These are phyloP conservation scores for Pectinophora gossypiella DNA, from an alignment of 1,140 invertebrate species.

Conservation along the genomic window DNA sequence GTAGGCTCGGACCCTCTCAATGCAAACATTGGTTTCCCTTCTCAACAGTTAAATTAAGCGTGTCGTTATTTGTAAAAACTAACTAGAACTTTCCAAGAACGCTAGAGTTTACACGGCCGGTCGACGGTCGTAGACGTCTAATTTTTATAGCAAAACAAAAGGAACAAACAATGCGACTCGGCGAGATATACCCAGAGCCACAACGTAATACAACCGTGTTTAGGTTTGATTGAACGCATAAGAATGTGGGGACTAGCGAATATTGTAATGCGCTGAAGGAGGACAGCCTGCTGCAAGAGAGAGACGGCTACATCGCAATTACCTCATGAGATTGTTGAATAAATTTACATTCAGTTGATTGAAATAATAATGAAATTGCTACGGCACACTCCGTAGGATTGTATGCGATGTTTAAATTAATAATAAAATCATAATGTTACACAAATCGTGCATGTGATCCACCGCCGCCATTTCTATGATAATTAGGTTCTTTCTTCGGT, in stretches of 20 bases:
- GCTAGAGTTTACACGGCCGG: not conserved
- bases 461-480: conserved; percentile 48
- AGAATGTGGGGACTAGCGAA: conserved; percentile 56
- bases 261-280: conserved; percentile 31
- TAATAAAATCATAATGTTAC: conserved; percentile 72
- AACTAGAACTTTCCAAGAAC: not conserved
- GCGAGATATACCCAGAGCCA: conserved; percentile 43
- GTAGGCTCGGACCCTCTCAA: too few relatives aligned
- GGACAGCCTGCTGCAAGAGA: conserved; percentile 25
- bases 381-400: conserved; percentile 60
- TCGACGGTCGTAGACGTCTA: conserved; percentile 24
- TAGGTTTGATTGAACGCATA: conserved; percentile 70
- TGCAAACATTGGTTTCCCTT: not conserved
- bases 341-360: conserved; percentile 74
- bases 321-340: conserved; percentile 73
- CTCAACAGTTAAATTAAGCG: not conserved
- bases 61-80: conserved; percentile 1
- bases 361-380: conserved; percentile 75
- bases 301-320: conserved; percentile 61
- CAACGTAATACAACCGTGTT: conserved; percentile 30
- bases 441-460: conserved; percentile 59
- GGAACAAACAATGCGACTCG: conserved; percentile 43
- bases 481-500: conserved; percentile 51
- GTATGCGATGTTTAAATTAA: conserved; percentile 72
- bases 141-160: conserved; percentile 60